Base-by-base conservation (phyloP, 2,888 invertebrate genomes). In the Scrobipalpa atriplicella region DNA sequence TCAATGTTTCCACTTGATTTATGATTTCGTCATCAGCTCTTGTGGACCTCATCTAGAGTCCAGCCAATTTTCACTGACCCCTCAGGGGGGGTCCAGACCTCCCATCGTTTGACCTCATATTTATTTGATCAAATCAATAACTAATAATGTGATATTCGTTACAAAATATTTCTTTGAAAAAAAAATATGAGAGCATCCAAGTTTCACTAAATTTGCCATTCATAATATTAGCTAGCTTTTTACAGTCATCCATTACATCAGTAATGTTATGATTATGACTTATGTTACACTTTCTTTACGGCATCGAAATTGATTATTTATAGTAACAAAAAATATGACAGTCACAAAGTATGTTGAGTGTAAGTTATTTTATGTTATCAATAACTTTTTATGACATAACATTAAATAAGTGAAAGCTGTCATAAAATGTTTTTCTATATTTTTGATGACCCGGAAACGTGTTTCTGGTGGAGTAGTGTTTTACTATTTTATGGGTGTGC, bases 11-110 rank as follows among this genome's bases (percentile, higher is more conserved):
- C 64, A 29, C 38, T 66, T 66, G 66, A 66, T 61, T 62, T 52
- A 66, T 66, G 52, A 36, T 52, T 54, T 29, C 29, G 62, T 66
- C 66, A 61, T 62, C 66, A 39, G 38, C 21, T 61, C 43, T 62
- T 19, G 39, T 21, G 54, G 58, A 58, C 19, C 36, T 65, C 65
- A 65, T 61, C 65, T 16, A 36, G 58, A 36, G 58, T 13, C 36
- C 29, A 8, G 16, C n/a, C 29, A 3, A 29, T 29, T 29, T 29
- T 29, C 29, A 29, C 29, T 29, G 29, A 29, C 29, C 29, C 29
- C 29, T 29, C 29, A 29, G 5, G 29, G 29, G n/a, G n/a, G n/a
- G n/a, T n/a, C n/a, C n/a, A n/a, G n/a, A n/a, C n/a, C n/a, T n/a
- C n/a, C n/a, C n/a, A n/a, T n/a, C n/a, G n/a, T n/a, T n/a, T n/a